Evolutionary conservation across 2,888 invertebrate genomes (phyloP), one percentile per base, ranked within the genome.

Genomic region (Operophtera brumata): DNA sequence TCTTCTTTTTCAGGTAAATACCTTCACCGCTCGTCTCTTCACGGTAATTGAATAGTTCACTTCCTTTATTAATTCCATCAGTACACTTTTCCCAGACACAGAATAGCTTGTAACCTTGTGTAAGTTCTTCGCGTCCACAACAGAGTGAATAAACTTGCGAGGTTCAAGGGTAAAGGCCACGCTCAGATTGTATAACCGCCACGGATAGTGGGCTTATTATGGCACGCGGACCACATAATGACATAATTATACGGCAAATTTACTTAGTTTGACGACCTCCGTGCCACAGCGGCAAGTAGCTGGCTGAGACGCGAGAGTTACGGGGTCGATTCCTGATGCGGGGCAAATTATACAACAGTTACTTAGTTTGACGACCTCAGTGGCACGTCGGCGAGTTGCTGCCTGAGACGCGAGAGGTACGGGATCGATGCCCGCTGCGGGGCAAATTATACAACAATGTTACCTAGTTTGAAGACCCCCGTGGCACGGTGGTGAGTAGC

Each of bases 131-230:
- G 41, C 42, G 40, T 41, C 45, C 36, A 60, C 60, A 62, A 55
- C 52, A 55, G 55, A 57, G 62, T 61, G 57, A 62, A 62, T 57
- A 64, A 62, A 61, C 59, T 51, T 53, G 50, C 28, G 35, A 58
- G 49, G 55, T 64, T 64, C 64, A 64, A 64, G 64, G 64, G 57
- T 47, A 62, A 57, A 61, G 62, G 64, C 62, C 57, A 14, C 11
- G 11, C 25, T 14, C n/a, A 50, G 32, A 36, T 49, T 54, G 25
- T 25, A 14, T 41, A 46, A 48, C 20, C 37, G 54, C 42, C 13
- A 46, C 51, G 59, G 49, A 46, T 55, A 54, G 51, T 36, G 30
- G 34, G 39, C 50, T 50, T 58, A 54, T 40, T 52, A 48, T 41
- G 36, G 47, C 30, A 14, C 47, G 41, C 13, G 28, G 14, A 14